These are phyloP conservation scores for Planococcus citri DNA, from an alignment of 1,140 invertebrate species.

Conservation along the genomic window DNA sequence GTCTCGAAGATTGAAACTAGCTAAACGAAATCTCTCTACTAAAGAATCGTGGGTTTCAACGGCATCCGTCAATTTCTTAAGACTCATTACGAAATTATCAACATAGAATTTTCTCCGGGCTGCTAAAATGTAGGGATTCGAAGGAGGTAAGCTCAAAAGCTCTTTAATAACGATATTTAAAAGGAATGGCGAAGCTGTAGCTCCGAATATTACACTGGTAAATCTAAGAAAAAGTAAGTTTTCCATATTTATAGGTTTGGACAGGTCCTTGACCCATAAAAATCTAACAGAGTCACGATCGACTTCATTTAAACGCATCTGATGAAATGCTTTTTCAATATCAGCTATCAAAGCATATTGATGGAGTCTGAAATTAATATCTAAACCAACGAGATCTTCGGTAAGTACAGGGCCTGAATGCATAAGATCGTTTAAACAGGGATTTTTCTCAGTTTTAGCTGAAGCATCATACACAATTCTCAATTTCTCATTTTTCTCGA, in stretches of 20 bases:
- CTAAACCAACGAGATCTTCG: background rate
- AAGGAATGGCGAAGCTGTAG: background rate
- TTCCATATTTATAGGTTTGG: background rate
- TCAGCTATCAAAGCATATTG: background rate
- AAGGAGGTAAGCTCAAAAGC: no score
- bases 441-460: background rate
- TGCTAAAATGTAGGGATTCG: no score
- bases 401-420: background rate
- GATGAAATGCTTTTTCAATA: background rate
- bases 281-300: background rate
- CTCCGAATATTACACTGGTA: background rate
- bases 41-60: no score
- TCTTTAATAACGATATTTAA: no score
- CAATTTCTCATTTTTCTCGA: background rate
- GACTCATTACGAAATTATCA: no score
- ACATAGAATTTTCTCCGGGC: no score
- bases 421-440: background rate
- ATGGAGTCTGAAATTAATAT: background rate
- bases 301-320: background rate
- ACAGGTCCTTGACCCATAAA: background rate
- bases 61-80: no score
- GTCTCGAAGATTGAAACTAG: no score
- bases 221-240: background rate
- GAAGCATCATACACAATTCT: background rate
- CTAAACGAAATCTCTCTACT: no score